These are phyloP conservation scores for Zoanthus gigantus DNA, from an alignment of 92 coral and sea anemone genomes.

Conservation along the genomic window DNA sequence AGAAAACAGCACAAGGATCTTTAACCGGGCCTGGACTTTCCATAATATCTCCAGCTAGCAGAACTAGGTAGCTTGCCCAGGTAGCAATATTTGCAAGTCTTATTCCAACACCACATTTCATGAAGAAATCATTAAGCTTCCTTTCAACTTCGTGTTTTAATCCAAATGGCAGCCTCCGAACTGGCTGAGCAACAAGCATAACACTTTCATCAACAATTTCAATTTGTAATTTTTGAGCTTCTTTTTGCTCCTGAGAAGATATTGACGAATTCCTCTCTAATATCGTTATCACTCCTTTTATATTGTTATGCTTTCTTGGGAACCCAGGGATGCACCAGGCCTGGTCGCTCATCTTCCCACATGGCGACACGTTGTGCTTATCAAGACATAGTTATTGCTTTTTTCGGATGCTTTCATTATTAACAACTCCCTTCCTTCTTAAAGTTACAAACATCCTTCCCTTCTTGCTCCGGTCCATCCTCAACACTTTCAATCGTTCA, in stretches of 20 bases:
- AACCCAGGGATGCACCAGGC: no score
- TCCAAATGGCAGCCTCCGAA: constrained; percentile 1
- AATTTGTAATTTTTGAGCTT: constrained; percentile 59
- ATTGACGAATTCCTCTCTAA: constrained; percentile 43
- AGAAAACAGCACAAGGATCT: constrained; percentile 54
- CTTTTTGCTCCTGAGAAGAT: constrained; percentile 40
- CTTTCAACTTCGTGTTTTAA: constrained; percentile 43
- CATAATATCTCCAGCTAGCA: constrained; percentile 58
- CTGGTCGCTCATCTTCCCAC: no score
- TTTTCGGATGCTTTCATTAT: no score
- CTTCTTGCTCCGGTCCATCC: constrained; percentile 53
- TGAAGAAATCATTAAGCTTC: constrained; percentile 55
- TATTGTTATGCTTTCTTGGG: no score
- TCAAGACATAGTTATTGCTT: no score
- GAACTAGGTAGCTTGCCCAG: constrained; percentile 43
- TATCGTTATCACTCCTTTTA: constrained; percentile 18
- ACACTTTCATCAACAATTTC: constrained; percentile 46
- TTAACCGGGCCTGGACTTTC: constrained; percentile 57
- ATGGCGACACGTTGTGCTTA: no score
- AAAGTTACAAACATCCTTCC: background rate
- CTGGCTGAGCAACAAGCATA: constrained; percentile 55
- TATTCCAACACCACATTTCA: constrained; percentile 50
- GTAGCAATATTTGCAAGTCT: constrained; percentile 52
- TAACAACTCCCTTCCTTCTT: constrained; percentile 14
- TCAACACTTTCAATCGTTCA: constrained; percentile 50